Percentiles rank a stretch among this genome's conserved stretches.
These are phyloP conservation scores for Synanthedon formicaeformis DNA, from an alignment of 2,888 invertebrate species.

Conservation along the genomic window DNA sequence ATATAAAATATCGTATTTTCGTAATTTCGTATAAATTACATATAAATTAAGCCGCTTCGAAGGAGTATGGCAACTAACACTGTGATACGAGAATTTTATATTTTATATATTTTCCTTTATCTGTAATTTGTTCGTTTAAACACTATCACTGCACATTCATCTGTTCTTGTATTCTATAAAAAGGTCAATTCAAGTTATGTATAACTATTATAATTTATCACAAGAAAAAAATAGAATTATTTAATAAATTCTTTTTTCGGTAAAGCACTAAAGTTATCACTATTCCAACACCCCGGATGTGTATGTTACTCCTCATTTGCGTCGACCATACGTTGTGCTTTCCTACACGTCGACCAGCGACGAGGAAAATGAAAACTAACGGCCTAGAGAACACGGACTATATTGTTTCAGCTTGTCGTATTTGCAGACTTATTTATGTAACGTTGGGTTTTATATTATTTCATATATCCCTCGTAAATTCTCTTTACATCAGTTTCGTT, in stretches of 20 bases:
- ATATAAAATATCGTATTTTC: too few relatives aligned
- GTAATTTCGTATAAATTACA: too few relatives aligned
- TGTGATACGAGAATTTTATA: too few relatives aligned
- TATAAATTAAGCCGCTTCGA: too few relatives aligned
- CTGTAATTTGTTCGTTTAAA: too few relatives aligned
- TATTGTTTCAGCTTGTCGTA: constrained; percentile 34
- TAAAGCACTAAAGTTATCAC: constrained; percentile 10
- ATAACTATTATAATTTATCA: too few relatives aligned
- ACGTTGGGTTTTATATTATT: constrained; percentile 30
- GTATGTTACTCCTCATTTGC: constrained; percentile 47
- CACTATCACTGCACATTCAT: too few relatives aligned
- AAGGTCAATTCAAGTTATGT: too few relatives aligned
- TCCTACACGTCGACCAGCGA: constrained; percentile 28
- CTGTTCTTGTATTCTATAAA: too few relatives aligned
- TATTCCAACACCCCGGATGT: constrained; percentile 19
- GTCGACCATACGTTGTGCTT: constrained; percentile 53
- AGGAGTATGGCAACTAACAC: too few relatives aligned
- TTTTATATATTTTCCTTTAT: too few relatives aligned
- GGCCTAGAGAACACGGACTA: constrained; percentile 31
- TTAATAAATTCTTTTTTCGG: background rate
- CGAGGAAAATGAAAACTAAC: constrained; percentile 51
- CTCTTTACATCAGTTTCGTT: constrained; percentile 13
- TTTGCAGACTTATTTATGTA: constrained; percentile 48
- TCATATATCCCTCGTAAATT: constrained; percentile 29
- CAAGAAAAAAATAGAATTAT: too few relatives aligned